Conservation (phyloP, 2,888 invertebrate species). For the Sipha maydis region DNA sequence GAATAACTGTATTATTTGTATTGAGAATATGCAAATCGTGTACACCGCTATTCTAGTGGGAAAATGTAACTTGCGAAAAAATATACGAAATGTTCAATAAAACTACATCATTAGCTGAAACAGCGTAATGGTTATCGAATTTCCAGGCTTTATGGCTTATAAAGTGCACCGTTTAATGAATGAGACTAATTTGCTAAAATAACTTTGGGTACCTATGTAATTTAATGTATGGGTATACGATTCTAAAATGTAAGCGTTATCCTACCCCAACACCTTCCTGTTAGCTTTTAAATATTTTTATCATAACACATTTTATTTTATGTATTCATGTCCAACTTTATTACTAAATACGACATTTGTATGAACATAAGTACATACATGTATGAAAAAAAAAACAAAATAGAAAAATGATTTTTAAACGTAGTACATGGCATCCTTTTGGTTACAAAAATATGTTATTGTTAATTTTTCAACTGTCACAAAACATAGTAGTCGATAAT, state of each 20-base stretch:
- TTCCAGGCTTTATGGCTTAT: background rate
- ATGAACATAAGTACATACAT: too few species aligned
- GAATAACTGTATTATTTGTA: constrained; percentile 6
- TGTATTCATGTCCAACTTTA: too few species aligned
- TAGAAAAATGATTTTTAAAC: too few species aligned
- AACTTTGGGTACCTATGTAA: too few species aligned
- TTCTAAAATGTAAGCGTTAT: too few species aligned
- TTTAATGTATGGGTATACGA: too few species aligned
- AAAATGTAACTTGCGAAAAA: background rate
- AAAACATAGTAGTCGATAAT: too few species aligned
- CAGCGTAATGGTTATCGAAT: background rate
- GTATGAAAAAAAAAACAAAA: too few species aligned
- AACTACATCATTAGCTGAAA: background rate
- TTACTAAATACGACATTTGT: too few species aligned
- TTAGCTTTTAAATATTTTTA: background rate
- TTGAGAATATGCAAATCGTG: constrained; percentile 1
- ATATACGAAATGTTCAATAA: background rate
- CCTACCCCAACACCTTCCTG: background rate
- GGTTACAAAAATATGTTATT: background rate
- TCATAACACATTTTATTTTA: background rate
- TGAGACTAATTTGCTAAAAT: background rate
- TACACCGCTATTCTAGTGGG: background rate
- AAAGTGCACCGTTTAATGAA: background rate
- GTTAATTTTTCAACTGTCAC: background rate
- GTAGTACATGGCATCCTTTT: background rate